A percentile compares a stretch with the other conserved stretches of the same genome.
Conservation (phyloP, 2,797 vertebrate species). For the Ataeniobius toweri region DNA sequence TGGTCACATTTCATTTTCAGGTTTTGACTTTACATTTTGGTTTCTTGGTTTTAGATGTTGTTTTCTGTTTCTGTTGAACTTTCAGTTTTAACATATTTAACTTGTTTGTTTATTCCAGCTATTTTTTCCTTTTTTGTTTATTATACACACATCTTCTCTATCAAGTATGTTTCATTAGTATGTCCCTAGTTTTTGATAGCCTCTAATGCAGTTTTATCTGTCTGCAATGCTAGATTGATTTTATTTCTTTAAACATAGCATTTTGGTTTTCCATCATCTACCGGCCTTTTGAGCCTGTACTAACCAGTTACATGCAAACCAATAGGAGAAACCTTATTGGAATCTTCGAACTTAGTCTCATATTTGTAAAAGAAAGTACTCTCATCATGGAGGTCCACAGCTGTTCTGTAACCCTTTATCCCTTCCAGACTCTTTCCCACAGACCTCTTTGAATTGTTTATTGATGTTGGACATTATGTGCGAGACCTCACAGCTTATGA, state of each 20-base stretch:
- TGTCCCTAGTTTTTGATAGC: background rate
- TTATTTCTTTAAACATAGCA: background rate
- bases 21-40: background rate
- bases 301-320: background rate
- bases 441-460: conserved; percentile 92
- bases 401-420: conserved; percentile 37
- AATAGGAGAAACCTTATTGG: background rate
- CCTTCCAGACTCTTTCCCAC: conserved; percentile 86
- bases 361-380: conserved; percentile 11
- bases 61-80: background rate
- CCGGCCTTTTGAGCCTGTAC: background rate
- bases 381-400: conserved; percentile 11
- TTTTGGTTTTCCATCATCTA: background rate
- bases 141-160: background rate
- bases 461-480: conserved; percentile 91
- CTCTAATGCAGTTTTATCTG: background rate
- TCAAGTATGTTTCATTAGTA: background rate
- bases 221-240: background rate
- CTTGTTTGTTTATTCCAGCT: background rate
- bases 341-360: conserved; percentile 3
- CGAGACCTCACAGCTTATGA: conserved; percentile 87
- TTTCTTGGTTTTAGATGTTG: background rate
- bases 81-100: background rate
- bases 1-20: background rate
- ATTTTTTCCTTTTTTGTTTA: background rate